Base-by-base conservation (phyloP, 2,888 invertebrate genomes). In the Agrotis exclamationis region DNA sequence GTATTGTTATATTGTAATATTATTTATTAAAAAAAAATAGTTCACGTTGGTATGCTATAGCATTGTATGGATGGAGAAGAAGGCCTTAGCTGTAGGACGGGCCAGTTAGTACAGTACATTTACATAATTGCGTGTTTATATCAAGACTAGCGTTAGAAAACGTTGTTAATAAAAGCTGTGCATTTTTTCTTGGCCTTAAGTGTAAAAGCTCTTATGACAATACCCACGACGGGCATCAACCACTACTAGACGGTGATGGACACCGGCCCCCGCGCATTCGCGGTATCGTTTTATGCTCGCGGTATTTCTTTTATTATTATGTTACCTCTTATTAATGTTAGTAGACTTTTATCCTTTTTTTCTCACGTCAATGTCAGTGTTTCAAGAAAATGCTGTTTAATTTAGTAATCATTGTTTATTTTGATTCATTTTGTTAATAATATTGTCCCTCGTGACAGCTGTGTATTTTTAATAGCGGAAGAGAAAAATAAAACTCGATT, bases 181-280 rank as follows among this genome's bases (percentile, higher is more conserved):
- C 47, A 24, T 7, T 47, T 76, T 50, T 66, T 63, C 18, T 22
- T 69, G 66, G 47, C 75, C 72, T 64, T 20, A 76, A 87, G 84
- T 86, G 80, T 86, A 88, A 59, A 62, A 57, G 13, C 24, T 66
- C 63, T 78, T 86, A 83, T 82, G 85, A 89, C 85, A 87, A 87
- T 88, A 76, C 84, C 74, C 56, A 75, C 74, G 86, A 79, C 77
- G 77, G 82, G 84, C 77, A 70, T 83, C 58, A 77, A 68, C 78
- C 64, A 64, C 57, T 70, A 66, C 56, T 72, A 74, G 65, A 65
- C 48, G 39, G 70, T 82, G 84, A 85, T 83, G 74, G 85, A 84
- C 83, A 80, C 33, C 66, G 77, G 84, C 84, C 76, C 81, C 78
- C 79, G 78, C 81, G 70, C 72, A 80, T 75, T 53, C 51, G 57